phyloP scores from a whole-genome alignment of 2,797 vertebrate genomes.

The Ciconia nigra region DNA sequence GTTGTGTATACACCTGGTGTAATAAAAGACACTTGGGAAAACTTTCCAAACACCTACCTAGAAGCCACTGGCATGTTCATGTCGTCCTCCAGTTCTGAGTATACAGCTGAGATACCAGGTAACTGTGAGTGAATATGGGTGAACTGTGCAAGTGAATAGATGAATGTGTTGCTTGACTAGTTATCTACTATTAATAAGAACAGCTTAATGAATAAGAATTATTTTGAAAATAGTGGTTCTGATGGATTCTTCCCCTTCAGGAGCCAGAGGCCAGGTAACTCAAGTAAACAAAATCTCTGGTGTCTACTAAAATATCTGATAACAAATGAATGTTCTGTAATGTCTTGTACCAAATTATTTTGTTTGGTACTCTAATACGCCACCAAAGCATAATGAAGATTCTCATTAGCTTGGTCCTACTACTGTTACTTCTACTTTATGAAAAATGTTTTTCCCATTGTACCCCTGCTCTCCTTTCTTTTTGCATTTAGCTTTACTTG shows the following conservation, averaged over 20 bases:
- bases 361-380: not conserved
- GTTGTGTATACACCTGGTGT: not conserved
- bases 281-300: not conserved
- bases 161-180: not conserved
- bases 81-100: not conserved
- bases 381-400: not conserved
- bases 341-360: not conserved
- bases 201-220: not conserved
- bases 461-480: not conserved
- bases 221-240: not conserved
- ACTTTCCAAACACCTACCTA: not conserved
- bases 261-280: not conserved
- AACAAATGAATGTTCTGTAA: not conserved
- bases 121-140: not conserved
- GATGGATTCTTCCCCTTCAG: not conserved
- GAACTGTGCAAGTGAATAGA: not conserved
- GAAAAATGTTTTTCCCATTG: not conserved
- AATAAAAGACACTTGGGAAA: not conserved
- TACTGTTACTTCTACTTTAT: not conserved
- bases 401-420: not conserved
- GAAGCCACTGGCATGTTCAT: not conserved
- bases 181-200: not conserved
- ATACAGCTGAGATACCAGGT: not conserved
- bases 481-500: not conserved
- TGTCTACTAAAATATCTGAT: not conserved